A percentile compares a stretch with the other conserved stretches of the same genome.
These are phyloP conservation scores for Aplodontia rufa DNA, from an alignment of 2,113 vertebrate species.

Conservation along the genomic window DNA sequence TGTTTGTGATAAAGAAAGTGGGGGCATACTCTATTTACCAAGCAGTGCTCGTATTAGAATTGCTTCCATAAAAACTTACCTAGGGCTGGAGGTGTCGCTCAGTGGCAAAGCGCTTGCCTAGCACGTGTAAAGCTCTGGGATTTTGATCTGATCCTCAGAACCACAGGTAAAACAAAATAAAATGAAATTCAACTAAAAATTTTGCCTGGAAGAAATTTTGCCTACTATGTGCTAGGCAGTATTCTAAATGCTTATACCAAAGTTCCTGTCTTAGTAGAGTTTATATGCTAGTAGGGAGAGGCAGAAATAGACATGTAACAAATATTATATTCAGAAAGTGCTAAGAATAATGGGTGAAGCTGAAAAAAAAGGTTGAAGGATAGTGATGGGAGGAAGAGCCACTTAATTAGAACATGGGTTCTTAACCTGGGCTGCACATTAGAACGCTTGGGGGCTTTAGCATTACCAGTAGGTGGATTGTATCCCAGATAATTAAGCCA, in stretches of 20 bases:
- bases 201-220: conserved; percentile 14
- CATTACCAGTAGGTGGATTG: background rate
- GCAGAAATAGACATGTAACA: background rate
- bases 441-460: background rate
- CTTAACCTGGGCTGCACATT: background rate
- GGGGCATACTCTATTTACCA: background rate
- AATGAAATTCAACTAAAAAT: background rate
- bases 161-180: background rate
- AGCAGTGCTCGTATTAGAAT: background rate
- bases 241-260: background rate
- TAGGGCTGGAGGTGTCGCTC: background rate
- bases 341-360: background rate
- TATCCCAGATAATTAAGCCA: background rate
- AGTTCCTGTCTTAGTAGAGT: background rate
- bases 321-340: background rate
- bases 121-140: background rate
- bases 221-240: background rate
- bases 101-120: background rate
- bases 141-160: background rate
- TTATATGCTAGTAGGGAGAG: background rate
- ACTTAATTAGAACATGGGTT: background rate
- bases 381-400: background rate
- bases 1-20: background rate
- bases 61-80: background rate
- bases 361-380: background rate